phyloP scores from a whole-genome alignment of 2,113 vertebrate genomes.

The Dicrurus megarhynchus region DNA sequence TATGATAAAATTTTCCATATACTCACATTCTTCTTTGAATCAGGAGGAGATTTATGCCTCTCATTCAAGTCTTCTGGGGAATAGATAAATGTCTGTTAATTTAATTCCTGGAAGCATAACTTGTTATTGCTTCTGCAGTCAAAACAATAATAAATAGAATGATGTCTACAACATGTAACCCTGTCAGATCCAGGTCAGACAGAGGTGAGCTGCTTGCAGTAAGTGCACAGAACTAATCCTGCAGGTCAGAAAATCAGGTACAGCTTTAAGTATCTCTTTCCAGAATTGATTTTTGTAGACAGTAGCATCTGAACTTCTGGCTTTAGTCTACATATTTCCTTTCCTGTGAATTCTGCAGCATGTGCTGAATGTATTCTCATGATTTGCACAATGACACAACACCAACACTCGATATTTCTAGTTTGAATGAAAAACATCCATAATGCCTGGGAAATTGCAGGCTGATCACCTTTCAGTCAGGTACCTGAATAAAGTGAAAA shows the following conservation, averaged over 20 bases:
- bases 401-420: background rate
- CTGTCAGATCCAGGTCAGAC: background rate
- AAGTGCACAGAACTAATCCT: background rate
- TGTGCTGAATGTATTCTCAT: fast-evolving
- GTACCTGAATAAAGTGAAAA: background rate
- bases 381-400: background rate
- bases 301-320: background rate
- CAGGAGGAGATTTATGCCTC: background rate
- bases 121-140: background rate
- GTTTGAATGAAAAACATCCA: background rate
- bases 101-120: background rate
- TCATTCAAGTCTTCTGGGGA: background rate
- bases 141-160: background rate
- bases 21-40: background rate
- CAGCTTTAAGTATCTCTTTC: background rate
- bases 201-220: background rate
- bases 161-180: background rate
- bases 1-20: background rate
- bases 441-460: background rate
- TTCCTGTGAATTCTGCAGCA: background rate
- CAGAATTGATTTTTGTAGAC: background rate
- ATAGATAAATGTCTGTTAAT: background rate
- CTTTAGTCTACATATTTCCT: background rate
- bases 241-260: background rate
- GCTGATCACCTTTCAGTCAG: background rate